Base-by-base conservation (phyloP, 2,113 vertebrate genomes). In the Herpailurus yagouaroundi region DNA sequence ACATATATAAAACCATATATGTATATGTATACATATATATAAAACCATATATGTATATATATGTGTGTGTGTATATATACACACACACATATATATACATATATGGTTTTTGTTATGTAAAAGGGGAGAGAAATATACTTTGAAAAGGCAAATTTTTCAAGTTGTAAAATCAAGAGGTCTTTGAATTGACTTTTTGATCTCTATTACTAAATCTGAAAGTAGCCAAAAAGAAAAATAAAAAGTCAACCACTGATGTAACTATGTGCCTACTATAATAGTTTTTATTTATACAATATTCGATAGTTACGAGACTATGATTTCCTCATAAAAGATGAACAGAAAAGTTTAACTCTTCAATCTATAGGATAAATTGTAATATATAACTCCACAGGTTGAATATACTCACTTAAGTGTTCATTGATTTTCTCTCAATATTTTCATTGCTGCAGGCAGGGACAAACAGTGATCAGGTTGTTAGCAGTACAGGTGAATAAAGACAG, bases 101-200 rank as follows among this genome's bases (percentile, higher is more conserved):
- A 71, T 68, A 66, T 21, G 48, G 25, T 86, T 91, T 82, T 85
- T 33, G 4, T 87, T 89, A 41, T 64, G 55, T 66, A 50, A 90
- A 91, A 33, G 6, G 5, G 11, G 79, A 85, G 5, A 18, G 55
- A 83, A 92, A 13, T 48, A 11, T 57, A 45, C 4, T 92, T 79
- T 85, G n/a, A 95, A 92, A 45, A 94, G 31, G 33, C 8, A 86
- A 11, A 77, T 10, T 41, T 96, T 92, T 85, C n/a, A 92, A n/a
- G 48, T 76, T 90, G 81, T 80, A 85, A 45, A 55, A 19, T 76
- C n/a, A 89, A 33, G 27, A 95, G 25, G 25, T 85, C 4, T 68
- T 93, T 80, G 41, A 96, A 77, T 41, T 29, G 7, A 66, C 12
- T 77, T 6, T 63, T 93, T 74, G 41, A 85, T 50, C 23, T 89